Evolutionary conservation across 2,888 invertebrate species (phyloP).

Genomic region (Desoria tigrina): DNA sequence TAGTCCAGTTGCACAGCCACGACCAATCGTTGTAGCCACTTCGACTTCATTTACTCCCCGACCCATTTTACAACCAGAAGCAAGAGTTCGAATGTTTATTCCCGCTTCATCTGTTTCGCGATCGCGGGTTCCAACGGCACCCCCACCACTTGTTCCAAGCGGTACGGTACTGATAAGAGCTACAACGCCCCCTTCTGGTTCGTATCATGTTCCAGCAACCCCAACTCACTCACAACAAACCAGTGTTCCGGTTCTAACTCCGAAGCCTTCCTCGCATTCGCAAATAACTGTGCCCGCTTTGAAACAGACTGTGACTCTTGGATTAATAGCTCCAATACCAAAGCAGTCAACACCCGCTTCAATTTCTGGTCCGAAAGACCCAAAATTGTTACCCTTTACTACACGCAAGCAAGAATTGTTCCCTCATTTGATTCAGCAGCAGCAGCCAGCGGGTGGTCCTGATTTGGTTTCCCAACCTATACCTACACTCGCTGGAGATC

Average conservation of each 20-base stretch:
- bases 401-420: slow-evolving; percentile 33
- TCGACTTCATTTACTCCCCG: background rate
- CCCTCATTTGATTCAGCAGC: slow-evolving; percentile 32
- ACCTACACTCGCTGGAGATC: background rate
- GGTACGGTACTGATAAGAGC: background rate
- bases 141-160: slow-evolving; percentile 18
- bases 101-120: background rate
- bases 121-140: background rate
- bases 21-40: slow-evolving; percentile 3
- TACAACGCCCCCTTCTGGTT: background rate
- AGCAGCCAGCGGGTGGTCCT: slow-evolving; percentile 6
- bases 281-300: too few species aligned
- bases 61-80: background rate
- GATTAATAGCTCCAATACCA: background rate
- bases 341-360: background rate
- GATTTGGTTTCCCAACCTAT: background rate
- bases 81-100: background rate
- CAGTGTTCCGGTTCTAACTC: too few species aligned
- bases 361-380: background rate
- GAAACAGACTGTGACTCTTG: background rate
- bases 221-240: too few species aligned
- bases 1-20: background rate
- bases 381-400: background rate
- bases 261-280: too few species aligned
- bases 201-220: too few species aligned